Conservation (phyloP, 2,797 vertebrate species). For the Siniperca obscura region DNA sequence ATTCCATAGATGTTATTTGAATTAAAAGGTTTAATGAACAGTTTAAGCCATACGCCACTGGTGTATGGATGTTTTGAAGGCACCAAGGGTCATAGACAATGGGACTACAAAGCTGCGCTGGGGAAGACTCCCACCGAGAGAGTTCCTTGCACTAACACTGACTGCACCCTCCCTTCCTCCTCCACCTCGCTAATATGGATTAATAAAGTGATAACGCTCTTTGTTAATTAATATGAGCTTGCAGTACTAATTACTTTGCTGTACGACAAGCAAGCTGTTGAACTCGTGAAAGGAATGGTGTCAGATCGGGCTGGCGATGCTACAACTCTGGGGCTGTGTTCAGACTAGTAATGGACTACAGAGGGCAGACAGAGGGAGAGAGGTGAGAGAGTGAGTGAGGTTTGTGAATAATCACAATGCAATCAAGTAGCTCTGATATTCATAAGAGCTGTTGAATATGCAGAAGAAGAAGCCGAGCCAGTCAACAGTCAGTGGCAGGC, state of each 20-base stretch:
- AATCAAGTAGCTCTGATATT: conserved; percentile 72
- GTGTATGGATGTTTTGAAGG: conserved; percentile 74
- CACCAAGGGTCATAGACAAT: conserved; percentile 61
- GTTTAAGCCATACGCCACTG: conserved; percentile 85
- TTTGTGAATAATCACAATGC: conserved; percentile 69
- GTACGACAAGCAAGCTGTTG: conserved; percentile 91
- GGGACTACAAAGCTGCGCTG: conserved; percentile 46
- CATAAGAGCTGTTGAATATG: conserved; percentile 69
- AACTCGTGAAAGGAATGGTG: conserved; percentile 83
- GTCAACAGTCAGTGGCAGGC: conserved; percentile 58
- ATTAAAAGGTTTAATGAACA: conserved; percentile 95
- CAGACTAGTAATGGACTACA: conserved; percentile 72
- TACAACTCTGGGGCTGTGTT: conserved; percentile 58
- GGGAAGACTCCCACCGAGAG: conserved; percentile 90
- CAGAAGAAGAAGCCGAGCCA: conserved; percentile 58
- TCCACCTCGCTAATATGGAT: conserved; percentile 87
- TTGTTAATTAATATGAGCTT: conserved; percentile 97
- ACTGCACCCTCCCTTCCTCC: conserved; percentile 48
- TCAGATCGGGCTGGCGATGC: conserved; percentile 74
- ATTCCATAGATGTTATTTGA: conserved; percentile 96
- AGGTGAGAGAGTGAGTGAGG: conserved; percentile 31
- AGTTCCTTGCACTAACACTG: conserved; percentile 61
- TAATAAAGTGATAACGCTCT: conserved; percentile 97
- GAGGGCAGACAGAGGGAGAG: conserved; percentile 54
- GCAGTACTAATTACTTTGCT: conserved; percentile 94